Evolutionary conservation across 2,888 invertebrate species (phyloP), one percentile per base, ranked within the genome.

Genomic region (Phymatocera aterrima): DNA sequence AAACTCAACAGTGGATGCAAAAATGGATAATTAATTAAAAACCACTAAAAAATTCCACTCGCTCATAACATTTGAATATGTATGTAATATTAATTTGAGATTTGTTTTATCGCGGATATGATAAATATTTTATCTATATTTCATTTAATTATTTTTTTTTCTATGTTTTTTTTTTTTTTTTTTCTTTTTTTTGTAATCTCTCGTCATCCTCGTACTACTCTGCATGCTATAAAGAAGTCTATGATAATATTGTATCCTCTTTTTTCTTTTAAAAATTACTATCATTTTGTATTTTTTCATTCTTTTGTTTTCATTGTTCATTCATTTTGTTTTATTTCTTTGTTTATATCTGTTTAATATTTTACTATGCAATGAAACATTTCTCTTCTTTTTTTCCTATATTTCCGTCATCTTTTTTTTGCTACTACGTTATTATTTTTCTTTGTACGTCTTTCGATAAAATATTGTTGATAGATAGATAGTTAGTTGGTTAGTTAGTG

Each of bases 311-410:
- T 68, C 15, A 12, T 21, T 68, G 31, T 40, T 68, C 48, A 72
- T 54, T 60, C 12, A 77, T 60, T 24, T 64, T 37, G 18, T 37
- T 43, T n/a, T 18, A 21, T 51, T 75, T 34, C n/a, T 15, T 75
- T 48, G 10, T 54, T 24, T 64, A 72, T 54, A 72, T 78, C 57
- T 82, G 78, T 80, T 80, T 81, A 81, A 12, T 21, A 40, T 24
- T 68, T 46, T 43, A 83, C 78, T 83, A 83, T 81, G n/a, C n/a
- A n/a, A n/a, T n/a, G 83, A 84, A 80, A 80, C 78, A 82, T 77
- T 81, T n/a, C n/a, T n/a, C n/a, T 46, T 54, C 37, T 51, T 15
- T 46, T 48, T 34, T 51, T 15, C 31, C 40, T 34, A 43, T 40
- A 57, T 48, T 37, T 68, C n/a, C 64, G 12, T 34, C 61, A 40